A percentile compares a stretch with the other conserved stretches of the same genome.
These are phyloP conservation scores for Monodelphis domestica DNA, from an alignment of 2,797 vertebrate genomes.

Conservation along the genomic window DNA sequence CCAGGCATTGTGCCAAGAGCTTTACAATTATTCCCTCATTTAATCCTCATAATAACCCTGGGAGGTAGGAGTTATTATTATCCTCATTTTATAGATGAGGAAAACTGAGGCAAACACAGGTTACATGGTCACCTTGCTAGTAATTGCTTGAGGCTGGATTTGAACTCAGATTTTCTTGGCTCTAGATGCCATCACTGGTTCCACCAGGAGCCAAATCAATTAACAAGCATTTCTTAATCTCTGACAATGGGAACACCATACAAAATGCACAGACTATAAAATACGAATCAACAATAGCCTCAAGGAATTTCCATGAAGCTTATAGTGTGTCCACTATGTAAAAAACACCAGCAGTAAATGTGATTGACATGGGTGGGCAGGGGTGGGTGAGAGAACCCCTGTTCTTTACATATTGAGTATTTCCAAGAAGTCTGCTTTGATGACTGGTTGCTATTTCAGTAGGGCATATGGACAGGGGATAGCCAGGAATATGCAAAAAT, in stretches of 20 bases:
- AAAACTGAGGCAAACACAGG: neutral
- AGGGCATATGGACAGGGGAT: neutral
- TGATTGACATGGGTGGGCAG: neutral
- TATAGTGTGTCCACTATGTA: neutral
- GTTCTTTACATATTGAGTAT: neutral
- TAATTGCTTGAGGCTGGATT: neutral
- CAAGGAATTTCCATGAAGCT: neutral
- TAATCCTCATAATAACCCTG: slow-evolving; percentile 6
- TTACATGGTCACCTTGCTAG: no score
- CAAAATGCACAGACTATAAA: neutral
- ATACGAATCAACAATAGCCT: neutral
- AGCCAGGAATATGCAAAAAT: neutral
- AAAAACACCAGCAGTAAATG: neutral
- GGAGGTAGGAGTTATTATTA: neutral
- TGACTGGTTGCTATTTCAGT: neutral
- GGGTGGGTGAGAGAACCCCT: neutral
- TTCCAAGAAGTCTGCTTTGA: neutral
- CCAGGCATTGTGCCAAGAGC: no score
- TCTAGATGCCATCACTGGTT: neutral
- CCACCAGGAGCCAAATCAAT: neutral
- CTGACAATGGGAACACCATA: no score
- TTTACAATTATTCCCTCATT: neutral
- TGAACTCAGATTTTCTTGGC: neutral
- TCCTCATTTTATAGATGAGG: neutral
- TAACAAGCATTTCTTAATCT: neutral